Conservation (phyloP, 2,888 invertebrate species). For the Volucella bombylans region DNA sequence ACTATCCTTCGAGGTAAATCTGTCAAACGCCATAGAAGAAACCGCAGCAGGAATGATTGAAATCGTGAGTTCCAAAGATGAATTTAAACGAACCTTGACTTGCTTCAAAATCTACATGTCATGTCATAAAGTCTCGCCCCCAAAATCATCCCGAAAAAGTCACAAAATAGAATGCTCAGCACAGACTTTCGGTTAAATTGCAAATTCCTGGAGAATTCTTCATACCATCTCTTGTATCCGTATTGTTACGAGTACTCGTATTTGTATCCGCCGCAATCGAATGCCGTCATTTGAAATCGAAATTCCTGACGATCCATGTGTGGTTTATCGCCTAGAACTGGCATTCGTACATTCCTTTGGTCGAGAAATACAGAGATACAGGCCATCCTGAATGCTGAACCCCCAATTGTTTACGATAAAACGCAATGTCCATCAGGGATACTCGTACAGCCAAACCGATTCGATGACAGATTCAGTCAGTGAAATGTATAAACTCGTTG, state of each 20-base stretch:
- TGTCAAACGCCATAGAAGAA: no score
- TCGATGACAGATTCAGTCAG: conserved; percentile 68
- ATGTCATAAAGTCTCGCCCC: no score
- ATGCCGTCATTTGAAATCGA: conserved; percentile 43
- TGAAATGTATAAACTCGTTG: conserved; percentile 53
- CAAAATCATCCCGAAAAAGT: no score
- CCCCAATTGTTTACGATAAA: conserved; percentile 63
- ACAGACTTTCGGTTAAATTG: conserved; percentile 53
- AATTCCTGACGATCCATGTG: conserved; percentile 64
- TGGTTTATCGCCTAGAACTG: conserved; percentile 65
- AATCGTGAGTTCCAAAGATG: no score
- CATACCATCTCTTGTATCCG: not conserved
- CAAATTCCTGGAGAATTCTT: conserved; percentile 56
- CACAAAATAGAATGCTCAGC: conserved; percentile 28
- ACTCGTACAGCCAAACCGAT: conserved; percentile 28
- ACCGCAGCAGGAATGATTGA: no score
- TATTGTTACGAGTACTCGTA: no score
- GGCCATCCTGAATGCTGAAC: conserved; percentile 1
- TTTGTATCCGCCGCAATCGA: conserved; percentile 18
- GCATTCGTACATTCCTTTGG: conserved; percentile 57
- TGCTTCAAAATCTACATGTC: no score
- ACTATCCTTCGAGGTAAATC: no score
- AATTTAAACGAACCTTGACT: no score
- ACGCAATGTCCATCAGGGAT: conserved; percentile 65
- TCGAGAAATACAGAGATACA: conserved; percentile 8